Percentiles rank a stretch among this genome's conserved stretches.
Conservation (phyloP, 2,113 vertebrate genomes). For the Nycticorax nycticorax region DNA sequence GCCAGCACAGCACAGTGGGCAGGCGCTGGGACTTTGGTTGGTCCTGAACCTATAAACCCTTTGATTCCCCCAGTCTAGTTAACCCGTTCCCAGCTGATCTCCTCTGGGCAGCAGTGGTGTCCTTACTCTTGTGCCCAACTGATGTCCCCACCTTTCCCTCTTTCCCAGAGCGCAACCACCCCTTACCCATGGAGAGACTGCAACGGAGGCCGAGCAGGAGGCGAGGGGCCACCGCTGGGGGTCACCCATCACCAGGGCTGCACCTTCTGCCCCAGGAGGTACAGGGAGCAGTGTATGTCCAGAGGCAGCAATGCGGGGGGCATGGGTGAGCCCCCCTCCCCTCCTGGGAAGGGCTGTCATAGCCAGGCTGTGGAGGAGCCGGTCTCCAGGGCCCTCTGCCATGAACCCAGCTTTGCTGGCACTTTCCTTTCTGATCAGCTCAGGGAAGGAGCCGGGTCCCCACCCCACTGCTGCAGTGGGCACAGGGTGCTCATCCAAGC, state of each 20-base stretch:
- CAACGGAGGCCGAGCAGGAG: not conserved
- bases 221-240: not conserved
- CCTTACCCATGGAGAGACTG: not conserved
- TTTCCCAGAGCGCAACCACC: not conserved
- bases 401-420: not conserved
- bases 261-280: slow-evolving; percentile 53
- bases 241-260: not conserved
- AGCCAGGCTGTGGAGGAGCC: not conserved
- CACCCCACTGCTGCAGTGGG: not conserved
- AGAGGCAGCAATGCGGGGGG: not conserved
- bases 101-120: not conserved
- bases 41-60: not conserved
- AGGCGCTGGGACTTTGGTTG: not conserved
- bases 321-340: not conserved
- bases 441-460: not conserved
- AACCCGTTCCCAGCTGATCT: not conserved
- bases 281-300: not conserved
- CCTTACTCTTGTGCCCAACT: not conserved
- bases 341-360: not conserved
- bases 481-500: not conserved
- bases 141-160: not conserved
- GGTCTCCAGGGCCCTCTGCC: accelerated
- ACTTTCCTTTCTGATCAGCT: not conserved
- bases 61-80: not conserved
- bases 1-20: not conserved